Evolutionary conservation across 2,888 invertebrate genomes (phyloP), one percentile per base, ranked within the genome.

Genomic region (Onchidella celtica): DNA sequence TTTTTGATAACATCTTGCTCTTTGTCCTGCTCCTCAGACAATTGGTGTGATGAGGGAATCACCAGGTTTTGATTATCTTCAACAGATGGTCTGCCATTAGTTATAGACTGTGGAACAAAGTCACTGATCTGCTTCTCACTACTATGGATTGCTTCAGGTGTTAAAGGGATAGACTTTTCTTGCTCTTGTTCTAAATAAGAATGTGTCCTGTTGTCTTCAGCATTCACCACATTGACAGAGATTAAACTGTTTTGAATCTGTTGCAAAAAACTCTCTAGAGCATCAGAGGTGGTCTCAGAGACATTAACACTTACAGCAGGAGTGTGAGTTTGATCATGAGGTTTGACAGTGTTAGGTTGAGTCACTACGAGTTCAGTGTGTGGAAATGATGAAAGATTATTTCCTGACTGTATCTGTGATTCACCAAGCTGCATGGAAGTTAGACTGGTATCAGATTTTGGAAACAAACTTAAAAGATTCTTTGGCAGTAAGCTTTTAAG

Each of bases 1-100:
- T 82, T 80, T 61, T 78, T 68, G 34, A 80, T 65, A 24, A 80
- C 55, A 14, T 72, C 36, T 29, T 32, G 47, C n/a, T 82, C 79
- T 29, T 61, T 72, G 27, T 79, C 66, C 24, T 11, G 27, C 11
- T 70, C 78, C 36, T 70, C 69, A 61, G 70, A 21, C 21, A 6
- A n/a, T 17, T 66, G 77, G 4, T 55, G 61, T 24, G 57, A 21
- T 57, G 57, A 36, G 1, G 57, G 65, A 40, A 9, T n/a, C 40
- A 47, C 40, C 6, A 47, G 14, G 24, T 17, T 29, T 6, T 63
- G 38, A n/a, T n/a, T n/a, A n/a, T n/a, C n/a, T n/a, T n/a, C n/a
- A 14, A 17, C 55, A 6, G n/a, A 2, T 29, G 69, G 38, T 6
- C 3, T 38, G 21, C 4, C 38, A n/a, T 34, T n/a, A 36, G 38